Conservation (phyloP, 2,113 vertebrate genomes). For the Cyprinodon brontotheroides region DNA sequence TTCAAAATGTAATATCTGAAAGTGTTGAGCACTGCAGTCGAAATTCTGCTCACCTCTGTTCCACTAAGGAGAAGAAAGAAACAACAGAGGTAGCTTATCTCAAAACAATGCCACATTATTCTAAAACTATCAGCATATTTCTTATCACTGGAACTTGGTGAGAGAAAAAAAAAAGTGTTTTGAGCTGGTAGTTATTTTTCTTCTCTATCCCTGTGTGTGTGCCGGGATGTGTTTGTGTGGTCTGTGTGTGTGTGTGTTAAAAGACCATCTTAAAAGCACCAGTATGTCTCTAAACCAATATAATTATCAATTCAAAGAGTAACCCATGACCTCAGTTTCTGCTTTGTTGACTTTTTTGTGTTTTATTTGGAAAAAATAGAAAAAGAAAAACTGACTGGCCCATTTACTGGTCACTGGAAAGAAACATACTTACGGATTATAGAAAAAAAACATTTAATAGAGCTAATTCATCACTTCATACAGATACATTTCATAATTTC, state of each 20-base stretch:
- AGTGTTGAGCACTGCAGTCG: slow-evolving; percentile 15
- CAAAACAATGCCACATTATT: slow-evolving; percentile 6
- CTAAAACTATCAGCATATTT: slow-evolving; percentile 6
- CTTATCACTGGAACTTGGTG: not conserved
- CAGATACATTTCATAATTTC: slow-evolving; percentile 13
- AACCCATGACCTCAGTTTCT: slow-evolving; percentile 1
- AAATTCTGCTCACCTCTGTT: slow-evolving; percentile 21
- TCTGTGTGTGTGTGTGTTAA: not conserved
- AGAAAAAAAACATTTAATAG: slow-evolving; percentile 3
- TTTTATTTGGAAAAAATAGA: not conserved
- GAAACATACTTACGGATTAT: not conserved
- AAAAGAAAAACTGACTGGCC: not conserved
- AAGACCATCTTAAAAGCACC: not conserved
- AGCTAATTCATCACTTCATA: not conserved
- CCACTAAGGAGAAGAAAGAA: slow-evolving; percentile 9
- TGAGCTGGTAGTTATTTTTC: not conserved
- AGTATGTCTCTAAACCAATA: slow-evolving; percentile 8
- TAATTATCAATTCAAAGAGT: slow-evolving; percentile 17
- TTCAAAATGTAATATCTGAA: slow-evolving; percentile 32
- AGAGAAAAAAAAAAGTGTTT: not conserved
- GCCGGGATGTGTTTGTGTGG: too few species aligned
- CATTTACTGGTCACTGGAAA: not conserved
- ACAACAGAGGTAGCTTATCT: slow-evolving; percentile 3
- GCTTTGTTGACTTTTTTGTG: not conserved
- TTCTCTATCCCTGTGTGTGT: not conserved